These are phyloP conservation scores for Idaea aversata DNA, from an alignment of 2,888 invertebrate species.

Conservation along the genomic window DNA sequence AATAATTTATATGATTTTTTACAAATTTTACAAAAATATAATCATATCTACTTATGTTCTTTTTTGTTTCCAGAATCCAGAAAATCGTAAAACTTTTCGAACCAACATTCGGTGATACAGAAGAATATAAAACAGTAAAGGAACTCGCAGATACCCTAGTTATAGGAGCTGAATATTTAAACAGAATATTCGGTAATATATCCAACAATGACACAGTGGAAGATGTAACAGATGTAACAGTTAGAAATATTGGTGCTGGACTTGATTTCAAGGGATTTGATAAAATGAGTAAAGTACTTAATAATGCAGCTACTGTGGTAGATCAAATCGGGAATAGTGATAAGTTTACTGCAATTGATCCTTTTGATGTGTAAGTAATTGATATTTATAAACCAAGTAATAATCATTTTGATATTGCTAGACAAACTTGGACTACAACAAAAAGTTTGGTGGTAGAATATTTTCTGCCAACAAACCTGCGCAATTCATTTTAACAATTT, in stretches of 20 bases:
- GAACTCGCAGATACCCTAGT: constrained; percentile 50
- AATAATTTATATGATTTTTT: too few species aligned
- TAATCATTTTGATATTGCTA: neutral
- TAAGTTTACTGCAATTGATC: constrained; percentile 41
- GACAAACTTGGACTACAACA: too few species aligned
- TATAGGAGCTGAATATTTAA: constrained; percentile 50
- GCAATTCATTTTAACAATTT: too few species aligned
- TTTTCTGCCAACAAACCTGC: too few species aligned
- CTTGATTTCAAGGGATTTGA: constrained; percentile 23
- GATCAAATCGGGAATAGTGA: constrained; percentile 30
- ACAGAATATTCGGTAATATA: constrained; percentile 45
- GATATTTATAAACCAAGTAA: neutral
- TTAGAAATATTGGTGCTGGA: constrained; percentile 24
- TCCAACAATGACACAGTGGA: constrained; percentile 22
- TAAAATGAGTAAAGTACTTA: constrained; percentile 40
- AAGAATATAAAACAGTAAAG: constrained; percentile 51
- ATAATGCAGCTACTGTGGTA: constrained; percentile 42
- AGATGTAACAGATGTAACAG: constrained; percentile 23
- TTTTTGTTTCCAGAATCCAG: constrained; percentile 52
- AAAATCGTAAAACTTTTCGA: constrained; percentile 61
- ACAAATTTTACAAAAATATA: too few species aligned
- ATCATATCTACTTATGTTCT: constrained; percentile 1
- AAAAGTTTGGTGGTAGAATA: too few species aligned
- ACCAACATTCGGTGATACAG: constrained; percentile 63
- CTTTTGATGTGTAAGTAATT: constrained; percentile 63